Evolutionary conservation across 2,113 vertebrate genomes (phyloP), one percentile per base, ranked within the genome.

Genomic region (Poeciliopsis prolifica): DNA sequence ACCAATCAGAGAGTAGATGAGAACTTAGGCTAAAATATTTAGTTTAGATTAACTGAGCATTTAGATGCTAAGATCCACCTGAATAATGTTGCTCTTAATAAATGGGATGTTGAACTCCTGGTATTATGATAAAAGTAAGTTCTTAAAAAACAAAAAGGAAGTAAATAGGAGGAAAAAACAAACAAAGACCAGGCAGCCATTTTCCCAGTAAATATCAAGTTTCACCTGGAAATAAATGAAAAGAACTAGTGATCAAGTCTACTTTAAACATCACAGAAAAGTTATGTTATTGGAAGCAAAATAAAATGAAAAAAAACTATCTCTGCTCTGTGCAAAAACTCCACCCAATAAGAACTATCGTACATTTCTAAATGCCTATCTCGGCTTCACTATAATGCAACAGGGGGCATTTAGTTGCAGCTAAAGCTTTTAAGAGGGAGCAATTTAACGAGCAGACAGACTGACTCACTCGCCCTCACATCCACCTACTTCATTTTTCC

Each of bases 391-490:
- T 58, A 10, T 58, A 58, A 58, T 58, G 22, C 51, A 58, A 58
- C 51, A 58, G 51, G 24, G 51, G 51, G 22, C 51, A 58, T 58
- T 69, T 42, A 65, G 0, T 68, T 37, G 67, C 61, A 70, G 62
- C 48, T 14, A 62, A 70, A 75, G 74, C 74, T 85, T 80, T 80
- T 72, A 72, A 58, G 64, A 12, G 54, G 26, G 33, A 44, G 58
- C 64, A 24, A 72, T 64, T 73, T 44, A 72, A 58, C 65, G 8
- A 67, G 63, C 65, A 44, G 62, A 51, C 24, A 64, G 62, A 62
- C 71, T 77, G 82, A 81, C 67, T 80, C 86, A 82, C 61, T 77
- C 79, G 26, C 78, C 72, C 62, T 68, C 74, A 60, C 31, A 28
- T 30, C 42, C 13, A 54, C 75, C 72, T 74, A 58, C 40, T 77